Conservation (phyloP, 1,140 invertebrate genomes). For the Spodoptera frugiperda region DNA sequence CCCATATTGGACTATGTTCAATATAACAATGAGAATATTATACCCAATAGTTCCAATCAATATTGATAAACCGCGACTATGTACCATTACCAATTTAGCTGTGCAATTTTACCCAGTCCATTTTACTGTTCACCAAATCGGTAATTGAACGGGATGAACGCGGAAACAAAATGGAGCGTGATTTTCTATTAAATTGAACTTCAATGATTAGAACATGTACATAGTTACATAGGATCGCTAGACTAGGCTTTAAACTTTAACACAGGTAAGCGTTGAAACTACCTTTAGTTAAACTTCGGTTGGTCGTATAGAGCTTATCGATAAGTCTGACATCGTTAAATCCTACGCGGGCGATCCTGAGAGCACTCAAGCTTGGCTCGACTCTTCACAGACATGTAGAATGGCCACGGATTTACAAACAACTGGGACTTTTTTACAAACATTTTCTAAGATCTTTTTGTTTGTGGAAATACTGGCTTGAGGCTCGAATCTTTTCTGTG, state of each 20-base stretch:
- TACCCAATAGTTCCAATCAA: background rate
- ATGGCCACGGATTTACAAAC: conserved; percentile 28
- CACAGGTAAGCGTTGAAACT: conserved; percentile 5
- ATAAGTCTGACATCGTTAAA: conserved; percentile 49
- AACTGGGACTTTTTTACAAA: conserved; percentile 23
- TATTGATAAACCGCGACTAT: conserved; percentile 5
- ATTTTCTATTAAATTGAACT: background rate
- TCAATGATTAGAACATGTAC: background rate
- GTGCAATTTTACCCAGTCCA: conserved; percentile 15
- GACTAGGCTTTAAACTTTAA: background rate
- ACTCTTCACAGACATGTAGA: conserved; percentile 34
- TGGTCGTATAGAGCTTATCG: conserved; percentile 40
- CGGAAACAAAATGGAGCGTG: background rate
- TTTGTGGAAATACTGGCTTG: conserved; percentile 19
- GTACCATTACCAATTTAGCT: background rate
- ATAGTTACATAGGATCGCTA: background rate
- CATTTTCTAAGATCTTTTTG: conserved; percentile 11
- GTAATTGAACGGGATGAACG: conserved; percentile 1
- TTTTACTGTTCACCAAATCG: conserved; percentile 12
- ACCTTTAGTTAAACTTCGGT: conserved; percentile 16
- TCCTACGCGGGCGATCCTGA: conserved; percentile 43
- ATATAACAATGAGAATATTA: too few species aligned
- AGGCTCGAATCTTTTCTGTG: background rate
- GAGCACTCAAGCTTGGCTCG: conserved; percentile 46
- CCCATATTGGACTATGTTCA: background rate